Conservation (phyloP, 2,797 vertebrate species). For the Sebastes itinus region DNA sequence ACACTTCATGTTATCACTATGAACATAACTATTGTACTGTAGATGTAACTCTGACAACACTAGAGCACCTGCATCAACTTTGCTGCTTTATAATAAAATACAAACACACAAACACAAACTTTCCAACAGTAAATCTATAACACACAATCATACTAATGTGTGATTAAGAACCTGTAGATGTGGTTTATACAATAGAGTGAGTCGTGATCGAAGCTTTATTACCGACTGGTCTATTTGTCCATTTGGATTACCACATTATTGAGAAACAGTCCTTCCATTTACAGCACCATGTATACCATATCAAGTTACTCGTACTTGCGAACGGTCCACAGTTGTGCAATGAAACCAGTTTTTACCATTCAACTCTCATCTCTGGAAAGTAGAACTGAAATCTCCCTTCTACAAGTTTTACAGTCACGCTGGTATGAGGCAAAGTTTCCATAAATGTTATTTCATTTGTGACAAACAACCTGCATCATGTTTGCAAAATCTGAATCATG, state of each 20-base stretch:
- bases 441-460: background rate
- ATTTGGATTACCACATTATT: background rate
- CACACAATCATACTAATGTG: background rate
- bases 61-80: background rate
- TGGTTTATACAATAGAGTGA: background rate
- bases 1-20: no score
- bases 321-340: background rate
- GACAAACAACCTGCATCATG: background rate
- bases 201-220: background rate
- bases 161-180: background rate
- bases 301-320: background rate
- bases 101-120: background rate
- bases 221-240: background rate
- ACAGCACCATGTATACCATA: accelerated
- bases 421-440: background rate
- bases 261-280: background rate
- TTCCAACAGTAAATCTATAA: background rate
- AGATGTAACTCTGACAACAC: background rate
- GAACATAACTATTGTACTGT: background rate
- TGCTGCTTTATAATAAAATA: background rate
- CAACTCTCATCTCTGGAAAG: background rate
- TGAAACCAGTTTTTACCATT: constrained; percentile 3
- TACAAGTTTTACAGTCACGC: background rate
- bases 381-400: accelerated
- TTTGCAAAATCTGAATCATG: no score